Evolutionary conservation across 2,113 vertebrate species (phyloP), one percentile per base, ranked within the genome.

Genomic region (Pteropus alecto): DNA sequence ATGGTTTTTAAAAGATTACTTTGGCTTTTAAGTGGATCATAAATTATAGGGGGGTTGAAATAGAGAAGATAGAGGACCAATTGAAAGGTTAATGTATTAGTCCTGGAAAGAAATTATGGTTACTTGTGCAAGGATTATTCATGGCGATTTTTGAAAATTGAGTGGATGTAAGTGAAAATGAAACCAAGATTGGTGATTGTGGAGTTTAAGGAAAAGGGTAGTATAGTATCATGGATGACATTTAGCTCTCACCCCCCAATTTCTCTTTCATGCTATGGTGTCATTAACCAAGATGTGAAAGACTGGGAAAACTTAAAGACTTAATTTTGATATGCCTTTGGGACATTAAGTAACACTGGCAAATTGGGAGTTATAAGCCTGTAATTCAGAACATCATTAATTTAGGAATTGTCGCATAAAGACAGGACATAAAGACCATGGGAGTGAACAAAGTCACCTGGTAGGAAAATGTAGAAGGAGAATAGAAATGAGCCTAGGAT

Each of bases 351-450:
- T 87, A 51, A 15, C 33, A 18, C 35, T 87, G n/a, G 38, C 28
- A 87, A 88, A 68, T 88, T 90, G 76, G 68, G 51, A 90, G 13
- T 74, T 74, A 51, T 78, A 73, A 76, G 10, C 21, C 16, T 88
- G 4, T 79, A 28, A 28, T 82, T 95, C 11, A 82, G 68, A 93
- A 77, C 21, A 93, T 51, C 35, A 74, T 56, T 73, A 68, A 46
- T 90, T 89, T 71, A 85, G 74, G 35, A 86, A 28, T 95, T 95
- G 71, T 87, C 30, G 6, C 33, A 33, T 94, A 79, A 94, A 88
- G 35, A 79, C 3, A 46, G 9, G 43, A 51, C 6, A 71, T 90
- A 70, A 91, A 92, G 70, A 68, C 51, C 18, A 70, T 13, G 8
- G 56, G 13, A 81, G 41, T 54, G 22, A 87, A 38, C 91, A 26